Evolutionary conservation across 2,797 vertebrate genomes (phyloP).

Genomic region (Macroramphosus scolopax): DNA sequence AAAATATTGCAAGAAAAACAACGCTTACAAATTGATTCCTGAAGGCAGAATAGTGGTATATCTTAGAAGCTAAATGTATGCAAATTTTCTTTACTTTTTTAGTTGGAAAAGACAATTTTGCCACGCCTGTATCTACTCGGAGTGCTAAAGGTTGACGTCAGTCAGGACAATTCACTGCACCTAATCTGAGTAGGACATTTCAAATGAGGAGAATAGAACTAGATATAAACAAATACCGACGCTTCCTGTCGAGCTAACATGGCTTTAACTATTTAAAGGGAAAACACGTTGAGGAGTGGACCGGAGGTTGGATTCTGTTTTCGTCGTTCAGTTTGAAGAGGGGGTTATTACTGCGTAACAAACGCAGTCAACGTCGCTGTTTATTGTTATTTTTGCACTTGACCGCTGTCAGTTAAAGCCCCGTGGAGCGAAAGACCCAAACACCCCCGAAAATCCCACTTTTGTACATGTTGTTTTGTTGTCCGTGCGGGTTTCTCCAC

Average conservation of each 20-base stretch:
- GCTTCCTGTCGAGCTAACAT: constrained; percentile 17
- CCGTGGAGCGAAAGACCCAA: not conserved
- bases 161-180: constrained; percentile 5
- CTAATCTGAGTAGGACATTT: not conserved
- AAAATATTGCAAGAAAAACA: too few species aligned
- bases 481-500: constrained; percentile 38
- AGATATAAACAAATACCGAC: constrained; percentile 2
- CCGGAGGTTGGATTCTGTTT: constrained; percentile 70
- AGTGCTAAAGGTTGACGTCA: constrained; percentile 25
- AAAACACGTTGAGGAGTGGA: constrained; percentile 48
- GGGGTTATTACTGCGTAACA: constrained; percentile 64
- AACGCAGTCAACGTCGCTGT: constrained; percentile 41
- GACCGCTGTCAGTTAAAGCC: constrained; percentile 53
- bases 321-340: constrained; percentile 62
- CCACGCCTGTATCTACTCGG: constrained; percentile 46
- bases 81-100: constrained; percentile 10
- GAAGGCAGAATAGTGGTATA: too few species aligned
- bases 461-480: constrained; percentile 5
- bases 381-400: constrained; percentile 60
- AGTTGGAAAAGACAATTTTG: constrained; percentile 29
- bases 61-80: not conserved
- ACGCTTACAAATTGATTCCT: too few species aligned
- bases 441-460: constrained; percentile 17
- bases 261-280: constrained; percentile 66
- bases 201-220: not conserved